Percentiles rank a stretch among this genome's conserved stretches.
These are phyloP conservation scores for Pachyramphus minor DNA, from an alignment of 2,113 vertebrate species.

Conservation along the genomic window DNA sequence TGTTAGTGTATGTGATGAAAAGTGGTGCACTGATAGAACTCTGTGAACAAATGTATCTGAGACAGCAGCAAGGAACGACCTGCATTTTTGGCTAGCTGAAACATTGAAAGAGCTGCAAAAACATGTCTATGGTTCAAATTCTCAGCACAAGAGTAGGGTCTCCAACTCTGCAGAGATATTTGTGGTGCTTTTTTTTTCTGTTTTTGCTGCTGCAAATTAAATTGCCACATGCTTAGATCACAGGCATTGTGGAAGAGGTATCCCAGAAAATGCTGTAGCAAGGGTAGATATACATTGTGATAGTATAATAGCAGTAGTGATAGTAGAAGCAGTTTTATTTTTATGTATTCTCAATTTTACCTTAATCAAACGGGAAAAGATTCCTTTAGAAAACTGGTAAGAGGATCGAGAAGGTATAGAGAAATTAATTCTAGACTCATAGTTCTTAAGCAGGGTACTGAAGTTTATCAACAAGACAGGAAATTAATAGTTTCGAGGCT, in stretches of 20 bases:
- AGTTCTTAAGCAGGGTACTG: neutral
- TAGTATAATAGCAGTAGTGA: neutral
- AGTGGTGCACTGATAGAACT: neutral
- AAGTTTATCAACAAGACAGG: neutral
- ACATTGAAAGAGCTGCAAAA: neutral
- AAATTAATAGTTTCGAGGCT: conserved; percentile 32
- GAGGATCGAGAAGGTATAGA: neutral
- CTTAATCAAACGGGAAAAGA: neutral
- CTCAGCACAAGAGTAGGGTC: neutral
- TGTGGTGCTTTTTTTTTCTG: neutral
- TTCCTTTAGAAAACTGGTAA: neutral
- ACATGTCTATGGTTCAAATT: neutral
- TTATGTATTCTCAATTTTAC: neutral
- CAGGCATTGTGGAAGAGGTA: neutral
- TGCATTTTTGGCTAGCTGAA: neutral
- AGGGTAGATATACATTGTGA: neutral
- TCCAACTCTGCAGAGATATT: neutral
- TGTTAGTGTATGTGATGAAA: neutral
- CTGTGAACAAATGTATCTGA: neutral
- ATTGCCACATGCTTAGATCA: rapidly evolving
- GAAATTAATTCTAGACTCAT: neutral
- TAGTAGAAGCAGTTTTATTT: neutral
- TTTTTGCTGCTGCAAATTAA: neutral
- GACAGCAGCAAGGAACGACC: neutral
- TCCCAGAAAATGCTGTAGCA: neutral